Conservation (phyloP, 2,113 vertebrate genomes). For the Madoqua kirkii region DNA sequence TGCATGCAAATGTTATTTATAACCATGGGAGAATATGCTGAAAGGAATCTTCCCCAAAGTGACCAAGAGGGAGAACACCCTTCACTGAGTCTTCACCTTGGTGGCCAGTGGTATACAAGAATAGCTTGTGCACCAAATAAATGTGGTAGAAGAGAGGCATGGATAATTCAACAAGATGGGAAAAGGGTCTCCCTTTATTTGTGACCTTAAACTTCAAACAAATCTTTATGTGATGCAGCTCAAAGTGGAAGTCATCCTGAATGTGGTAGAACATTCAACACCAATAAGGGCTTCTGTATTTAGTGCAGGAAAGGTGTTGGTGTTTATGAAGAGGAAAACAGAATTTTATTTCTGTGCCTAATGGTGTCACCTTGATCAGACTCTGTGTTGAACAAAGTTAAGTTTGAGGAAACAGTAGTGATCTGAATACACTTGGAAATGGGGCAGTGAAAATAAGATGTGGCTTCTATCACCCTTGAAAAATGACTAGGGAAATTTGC, state of each 20-base stretch:
- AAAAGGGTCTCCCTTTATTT: background rate
- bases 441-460: background rate
- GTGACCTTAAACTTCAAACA: background rate
- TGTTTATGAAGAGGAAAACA: background rate
- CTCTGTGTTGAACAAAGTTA: background rate
- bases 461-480: background rate
- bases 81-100: background rate
- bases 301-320: background rate
- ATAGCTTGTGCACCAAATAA: background rate
- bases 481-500: background rate
- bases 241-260: too few species aligned
- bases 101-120: background rate
- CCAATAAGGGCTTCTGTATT: background rate
- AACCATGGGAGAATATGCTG: too few species aligned
- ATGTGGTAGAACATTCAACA: background rate
- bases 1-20: too few species aligned
- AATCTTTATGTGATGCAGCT: background rate
- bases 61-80: background rate
- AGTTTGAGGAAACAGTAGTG: background rate
- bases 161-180: background rate
- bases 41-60: too few species aligned
- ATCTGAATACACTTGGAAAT: background rate
- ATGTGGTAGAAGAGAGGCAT: background rate
- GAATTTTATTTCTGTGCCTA: background rate
- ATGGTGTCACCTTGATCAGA: background rate